A percentile compares a stretch with the other conserved stretches of the same genome.
These are phyloP conservation scores for Hydrochoerus hydrochaeris DNA, from an alignment of 2,113 vertebrate species.

Conservation along the genomic window DNA sequence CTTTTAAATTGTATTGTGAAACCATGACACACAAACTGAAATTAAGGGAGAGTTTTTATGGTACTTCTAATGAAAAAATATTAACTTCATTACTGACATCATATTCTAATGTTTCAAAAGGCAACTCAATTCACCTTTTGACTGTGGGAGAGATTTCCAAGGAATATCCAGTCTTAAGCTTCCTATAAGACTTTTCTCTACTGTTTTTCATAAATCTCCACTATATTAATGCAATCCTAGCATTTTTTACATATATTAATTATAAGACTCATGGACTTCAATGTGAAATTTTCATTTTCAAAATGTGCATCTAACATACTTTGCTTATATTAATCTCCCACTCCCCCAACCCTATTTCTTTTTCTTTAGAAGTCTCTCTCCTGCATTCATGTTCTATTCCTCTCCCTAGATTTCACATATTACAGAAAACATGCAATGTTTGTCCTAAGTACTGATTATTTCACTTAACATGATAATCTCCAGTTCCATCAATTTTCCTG, in stretches of 20 bases:
- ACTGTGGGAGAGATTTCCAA: neutral
- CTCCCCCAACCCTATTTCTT: neutral
- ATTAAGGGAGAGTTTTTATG: neutral
- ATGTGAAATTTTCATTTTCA: neutral
- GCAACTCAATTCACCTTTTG: neutral
- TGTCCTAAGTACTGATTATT: neutral
- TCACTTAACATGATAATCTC: neutral
- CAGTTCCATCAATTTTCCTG: neutral
- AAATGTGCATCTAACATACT: neutral
- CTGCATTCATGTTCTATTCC: neutral
- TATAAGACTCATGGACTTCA: neutral
- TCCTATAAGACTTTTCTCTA: neutral
- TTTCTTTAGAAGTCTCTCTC: neutral
- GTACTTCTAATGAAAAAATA: constrained; percentile 23
- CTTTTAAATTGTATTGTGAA: constrained; percentile 15
- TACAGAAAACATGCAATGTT: neutral
- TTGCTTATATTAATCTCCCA: neutral
- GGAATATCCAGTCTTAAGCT: neutral
- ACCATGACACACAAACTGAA: neutral
- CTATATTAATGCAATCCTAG: neutral
- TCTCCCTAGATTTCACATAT: neutral
- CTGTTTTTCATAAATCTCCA: neutral
- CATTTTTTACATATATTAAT: neutral
- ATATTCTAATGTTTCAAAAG: constrained; percentile 25
- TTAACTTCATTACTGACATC: constrained; percentile 30